Conservation (phyloP, 2,797 vertebrate genomes). For the Rhincodon typus region DNA sequence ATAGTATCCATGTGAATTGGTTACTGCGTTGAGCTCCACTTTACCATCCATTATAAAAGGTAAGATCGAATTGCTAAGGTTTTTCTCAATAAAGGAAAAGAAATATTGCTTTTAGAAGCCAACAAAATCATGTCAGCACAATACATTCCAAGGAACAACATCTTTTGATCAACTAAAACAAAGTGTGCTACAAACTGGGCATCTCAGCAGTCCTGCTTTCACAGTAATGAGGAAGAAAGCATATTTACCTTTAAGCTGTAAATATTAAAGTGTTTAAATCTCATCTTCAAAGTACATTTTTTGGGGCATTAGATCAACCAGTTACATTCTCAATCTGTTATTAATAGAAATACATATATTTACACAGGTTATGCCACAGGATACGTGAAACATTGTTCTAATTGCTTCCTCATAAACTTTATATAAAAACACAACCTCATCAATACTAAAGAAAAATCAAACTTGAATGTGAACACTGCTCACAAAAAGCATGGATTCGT, state of each 20-base stretch:
- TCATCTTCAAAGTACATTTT: neutral
- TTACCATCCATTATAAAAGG: neutral
- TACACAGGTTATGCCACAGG: neutral
- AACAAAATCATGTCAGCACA: neutral
- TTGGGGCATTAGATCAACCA: neutral
- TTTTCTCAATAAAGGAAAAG: neutral
- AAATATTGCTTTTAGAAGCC: neutral
- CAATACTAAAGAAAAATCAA: neutral
- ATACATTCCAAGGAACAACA: neutral
- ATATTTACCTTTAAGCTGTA: neutral
- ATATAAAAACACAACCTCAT: slow-evolving; percentile 4
- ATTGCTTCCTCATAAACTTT: neutral
- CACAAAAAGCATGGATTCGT: neutral
- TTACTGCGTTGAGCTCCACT: neutral
- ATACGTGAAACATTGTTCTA: neutral
- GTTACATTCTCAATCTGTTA: neutral
- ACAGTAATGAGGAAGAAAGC: neutral
- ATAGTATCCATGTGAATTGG: neutral
- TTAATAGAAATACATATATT: neutral
- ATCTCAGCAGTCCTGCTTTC: no score
- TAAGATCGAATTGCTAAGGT: neutral
- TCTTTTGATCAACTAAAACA: neutral
- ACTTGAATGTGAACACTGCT: neutral
- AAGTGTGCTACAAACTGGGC: neutral
- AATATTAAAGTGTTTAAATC: neutral